phyloP scores from a whole-genome alignment of 2,888 invertebrate species.

The Hypomecis punctinalis region DNA sequence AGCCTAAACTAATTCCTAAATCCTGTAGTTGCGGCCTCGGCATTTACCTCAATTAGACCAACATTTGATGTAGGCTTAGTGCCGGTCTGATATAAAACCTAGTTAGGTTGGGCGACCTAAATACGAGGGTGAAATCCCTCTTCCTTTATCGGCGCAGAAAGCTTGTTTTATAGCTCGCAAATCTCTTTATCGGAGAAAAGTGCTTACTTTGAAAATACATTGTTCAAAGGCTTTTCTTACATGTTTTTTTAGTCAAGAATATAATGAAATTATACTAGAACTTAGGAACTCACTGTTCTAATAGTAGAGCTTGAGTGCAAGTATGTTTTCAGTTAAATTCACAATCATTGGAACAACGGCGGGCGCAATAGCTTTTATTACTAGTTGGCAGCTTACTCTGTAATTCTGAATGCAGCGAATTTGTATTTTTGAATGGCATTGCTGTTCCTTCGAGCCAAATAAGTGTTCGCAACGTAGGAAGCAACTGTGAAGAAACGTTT shows the following conservation, averaged over 20 bases:
- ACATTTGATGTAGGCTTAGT: slow-evolving; percentile 26
- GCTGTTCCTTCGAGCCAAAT: neutral
- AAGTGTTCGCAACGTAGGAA: neutral
- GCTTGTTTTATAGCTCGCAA: slow-evolving; percentile 23
- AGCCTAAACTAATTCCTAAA: slow-evolving; percentile 23
- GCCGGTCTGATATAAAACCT: slow-evolving; percentile 20
- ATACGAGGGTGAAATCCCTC: slow-evolving; percentile 20
- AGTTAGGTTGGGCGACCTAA: slow-evolving; percentile 19
- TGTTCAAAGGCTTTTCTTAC: neutral
- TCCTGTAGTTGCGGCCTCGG: slow-evolving; percentile 13
- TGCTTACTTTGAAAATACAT: slow-evolving; percentile 12
- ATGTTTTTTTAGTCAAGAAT: neutral
- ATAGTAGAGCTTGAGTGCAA: neutral
- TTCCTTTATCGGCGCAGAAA: slow-evolving; percentile 21
- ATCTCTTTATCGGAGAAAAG: slow-evolving; percentile 19
- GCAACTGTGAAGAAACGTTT: neutral
- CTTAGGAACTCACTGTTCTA: too few species aligned
- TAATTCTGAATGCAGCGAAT: slow-evolving; percentile 4
- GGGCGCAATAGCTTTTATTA: neutral
- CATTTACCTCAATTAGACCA: slow-evolving; percentile 26
- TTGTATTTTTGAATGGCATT: slow-evolving; percentile 5
- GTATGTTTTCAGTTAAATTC: neutral
- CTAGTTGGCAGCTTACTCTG: slow-evolving; percentile 9
- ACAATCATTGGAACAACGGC: neutral
- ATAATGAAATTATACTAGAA: neutral